Percentiles rank a stretch among this genome's conserved stretches.
Evolutionary conservation across 1,140 invertebrate species (phyloP).

Genomic region (Drosophila triauraria): DNA sequence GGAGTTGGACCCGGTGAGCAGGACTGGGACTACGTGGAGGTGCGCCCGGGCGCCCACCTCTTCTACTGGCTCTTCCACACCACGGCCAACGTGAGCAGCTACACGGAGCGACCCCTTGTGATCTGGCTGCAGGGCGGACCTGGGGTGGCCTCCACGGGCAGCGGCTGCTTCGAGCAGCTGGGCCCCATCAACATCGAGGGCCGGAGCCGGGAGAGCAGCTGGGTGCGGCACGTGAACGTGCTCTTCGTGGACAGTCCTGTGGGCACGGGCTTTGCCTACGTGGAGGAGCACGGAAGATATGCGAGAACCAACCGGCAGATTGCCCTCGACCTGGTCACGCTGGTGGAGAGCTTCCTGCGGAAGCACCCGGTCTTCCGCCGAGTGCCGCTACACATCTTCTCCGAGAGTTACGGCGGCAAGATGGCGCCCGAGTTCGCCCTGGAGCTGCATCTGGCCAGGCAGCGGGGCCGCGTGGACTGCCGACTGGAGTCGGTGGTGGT

Average conservation of each 20-base stretch:
- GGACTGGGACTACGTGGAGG: conserved; percentile 89
- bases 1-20: conserved; percentile 87
- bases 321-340: conserved; percentile 90
- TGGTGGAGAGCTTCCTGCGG: conserved; percentile 89
- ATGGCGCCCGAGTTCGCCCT: conserved; percentile 93
- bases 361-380: conserved; percentile 88
- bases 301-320: conserved; percentile 90
- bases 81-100: conserved; percentile 86
- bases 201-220: conserved; percentile 89
- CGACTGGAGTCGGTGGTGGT: conserved; percentile 92
- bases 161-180: conserved; percentile 92
- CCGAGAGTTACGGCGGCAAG: conserved; percentile 96
- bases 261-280: conserved; percentile 94
- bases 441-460: conserved; percentile 87
- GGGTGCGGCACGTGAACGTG: conserved; percentile 92
- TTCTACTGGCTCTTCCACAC: conserved; percentile 94
- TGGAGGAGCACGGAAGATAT: conserved; percentile 86
- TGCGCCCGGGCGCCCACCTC: conserved; percentile 90
- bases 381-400: conserved; percentile 92
- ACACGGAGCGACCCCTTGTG: conserved; percentile 89
- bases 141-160: conserved; percentile 91
- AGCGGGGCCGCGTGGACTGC: conserved; percentile 87
- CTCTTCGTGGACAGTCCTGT: conserved; percentile 96
- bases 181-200: conserved; percentile 90
- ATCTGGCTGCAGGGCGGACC: conserved; percentile 93